These are phyloP conservation scores for Rhinopomastus cyanomelas DNA, from an alignment of 2,113 vertebrate species.

Conservation along the genomic window DNA sequence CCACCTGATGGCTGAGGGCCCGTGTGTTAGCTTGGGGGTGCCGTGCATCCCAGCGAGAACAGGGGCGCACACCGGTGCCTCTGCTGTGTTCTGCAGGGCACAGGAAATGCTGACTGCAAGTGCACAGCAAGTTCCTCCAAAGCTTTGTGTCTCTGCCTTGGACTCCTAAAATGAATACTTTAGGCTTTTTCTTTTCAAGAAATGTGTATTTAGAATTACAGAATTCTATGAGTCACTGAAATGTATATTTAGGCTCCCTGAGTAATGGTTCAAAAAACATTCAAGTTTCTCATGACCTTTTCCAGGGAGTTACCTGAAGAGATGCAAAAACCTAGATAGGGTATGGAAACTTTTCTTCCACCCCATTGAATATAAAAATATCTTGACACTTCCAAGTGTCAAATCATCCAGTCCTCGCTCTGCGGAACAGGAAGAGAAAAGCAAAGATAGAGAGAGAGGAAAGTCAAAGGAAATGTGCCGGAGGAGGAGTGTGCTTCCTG, in stretches of 20 bases:
- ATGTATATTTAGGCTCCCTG: background rate
- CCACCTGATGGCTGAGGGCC: constrained; percentile 42
- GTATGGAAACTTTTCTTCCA: too few species aligned
- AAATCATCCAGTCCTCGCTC: background rate
- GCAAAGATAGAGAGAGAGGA: background rate
- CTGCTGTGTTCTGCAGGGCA: background rate
- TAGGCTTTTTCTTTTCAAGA: background rate
- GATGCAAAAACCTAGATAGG: background rate
- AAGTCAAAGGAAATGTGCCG: background rate
- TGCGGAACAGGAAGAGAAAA: background rate
- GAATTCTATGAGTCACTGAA: too few species aligned
- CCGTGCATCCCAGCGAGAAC: background rate
- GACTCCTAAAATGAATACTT: background rate
- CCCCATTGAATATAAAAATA: background rate
- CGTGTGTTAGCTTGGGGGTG: background rate
- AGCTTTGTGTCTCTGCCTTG: background rate
- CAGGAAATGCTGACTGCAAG: background rate
- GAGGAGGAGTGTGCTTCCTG: background rate
- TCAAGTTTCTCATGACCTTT: background rate
- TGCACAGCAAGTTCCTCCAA: background rate
- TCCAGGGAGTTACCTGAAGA: background rate
- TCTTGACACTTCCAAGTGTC: background rate
- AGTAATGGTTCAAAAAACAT: background rate
- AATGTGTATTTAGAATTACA: too few species aligned
- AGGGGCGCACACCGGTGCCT: background rate